Evolutionary conservation across 2,113 vertebrate species (phyloP).

Genomic region (Vombatus ursinus): DNA sequence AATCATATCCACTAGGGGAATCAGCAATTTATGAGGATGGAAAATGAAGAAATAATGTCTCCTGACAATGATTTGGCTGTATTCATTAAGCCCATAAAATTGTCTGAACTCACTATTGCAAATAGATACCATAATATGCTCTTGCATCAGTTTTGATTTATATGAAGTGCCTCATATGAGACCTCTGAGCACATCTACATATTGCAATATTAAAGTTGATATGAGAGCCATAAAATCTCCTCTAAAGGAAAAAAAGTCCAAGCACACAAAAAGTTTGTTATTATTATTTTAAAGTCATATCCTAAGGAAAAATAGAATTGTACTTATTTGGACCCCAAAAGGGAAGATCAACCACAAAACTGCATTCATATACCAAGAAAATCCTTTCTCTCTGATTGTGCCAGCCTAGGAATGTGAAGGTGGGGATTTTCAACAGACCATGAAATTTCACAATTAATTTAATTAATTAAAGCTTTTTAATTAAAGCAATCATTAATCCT

Average conservation of each 20-base stretch:
- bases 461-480: conserved; percentile 46
- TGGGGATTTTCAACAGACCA: conserved; percentile 27
- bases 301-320: not conserved
- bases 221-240: not conserved
- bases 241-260: not conserved
- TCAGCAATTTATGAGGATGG: not conserved
- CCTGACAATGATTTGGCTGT: not conserved
- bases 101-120: not conserved
- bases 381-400: conserved; percentile 18
- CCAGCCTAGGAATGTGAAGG: conserved; percentile 11
- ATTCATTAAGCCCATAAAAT: not conserved
- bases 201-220: not conserved
- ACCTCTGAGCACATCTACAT: not conserved
- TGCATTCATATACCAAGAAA: not conserved
- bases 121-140: not conserved
- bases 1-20: not conserved
- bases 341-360: not conserved
- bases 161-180: not conserved
- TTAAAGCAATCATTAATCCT: conserved; percentile 48
- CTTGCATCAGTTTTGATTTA: conserved; percentile 27
- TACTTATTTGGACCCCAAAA: not conserved
- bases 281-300: not conserved
- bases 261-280: not conserved
- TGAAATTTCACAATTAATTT: conserved; percentile 60
- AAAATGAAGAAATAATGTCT: conserved; percentile 6